Evolutionary conservation across 2,888 invertebrate species (phyloP).

Genomic region (Drosophila flavopinicola): DNA sequence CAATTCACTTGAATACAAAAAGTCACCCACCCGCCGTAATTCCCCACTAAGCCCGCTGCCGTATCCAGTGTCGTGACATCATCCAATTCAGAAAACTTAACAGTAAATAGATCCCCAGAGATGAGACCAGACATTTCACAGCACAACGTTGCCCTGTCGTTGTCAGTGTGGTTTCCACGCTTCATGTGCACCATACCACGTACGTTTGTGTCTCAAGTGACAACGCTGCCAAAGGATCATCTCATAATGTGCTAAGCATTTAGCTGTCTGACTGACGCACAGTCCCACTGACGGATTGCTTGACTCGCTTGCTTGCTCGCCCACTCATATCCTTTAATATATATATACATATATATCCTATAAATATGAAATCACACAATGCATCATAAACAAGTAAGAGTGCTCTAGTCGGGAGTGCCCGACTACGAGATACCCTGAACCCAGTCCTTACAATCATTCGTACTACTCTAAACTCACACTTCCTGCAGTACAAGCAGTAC

Average conservation of each 20-base stretch:
- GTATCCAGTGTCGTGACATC: constrained; percentile 66
- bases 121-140: constrained; percentile 54
- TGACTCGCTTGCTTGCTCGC: constrained; percentile 9
- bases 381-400: too few species aligned
- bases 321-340: constrained; percentile 3
- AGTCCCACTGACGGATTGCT: constrained; percentile 50
- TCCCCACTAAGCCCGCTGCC: constrained; percentile 1
- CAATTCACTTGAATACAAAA: constrained; percentile 60
- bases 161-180: constrained; percentile 31
- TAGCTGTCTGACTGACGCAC: constrained; percentile 62
- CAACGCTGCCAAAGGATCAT: constrained; percentile 82
- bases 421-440: too few species aligned
- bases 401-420: too few species aligned
- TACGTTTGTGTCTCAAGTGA: constrained; percentile 78
- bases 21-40: constrained; percentile 58
- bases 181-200: constrained; percentile 10
- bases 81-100: constrained; percentile 81
- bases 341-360: neutral
- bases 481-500: too few species aligned
- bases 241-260: constrained; percentile 81
- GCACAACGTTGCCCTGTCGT: constrained; percentile 33
- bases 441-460: too few species aligned
- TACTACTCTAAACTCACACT: too few species aligned
- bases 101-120: constrained; percentile 82
- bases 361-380: too few species aligned